A percentile compares a stretch with the other conserved stretches of the same genome.
Conservation (phyloP, 2,888 invertebrate genomes). For the Synanthedon andrenaeformis region DNA sequence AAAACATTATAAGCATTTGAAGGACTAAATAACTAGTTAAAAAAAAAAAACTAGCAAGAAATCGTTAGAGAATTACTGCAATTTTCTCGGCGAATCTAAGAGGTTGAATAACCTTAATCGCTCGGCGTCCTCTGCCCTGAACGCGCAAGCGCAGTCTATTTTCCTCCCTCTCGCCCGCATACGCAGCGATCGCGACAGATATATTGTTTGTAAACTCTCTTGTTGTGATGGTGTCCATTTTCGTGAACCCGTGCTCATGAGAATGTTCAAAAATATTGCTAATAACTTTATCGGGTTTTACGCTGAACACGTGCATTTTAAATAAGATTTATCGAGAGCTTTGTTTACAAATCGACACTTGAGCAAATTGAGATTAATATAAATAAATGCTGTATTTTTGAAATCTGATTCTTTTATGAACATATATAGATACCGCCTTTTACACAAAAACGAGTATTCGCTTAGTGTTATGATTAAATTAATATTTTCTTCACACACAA, state of each 20-base stretch:
- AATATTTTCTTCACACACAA: too few species aligned
- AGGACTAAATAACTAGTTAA: too few species aligned
- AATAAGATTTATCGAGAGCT: background rate
- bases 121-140: slow-evolving; percentile 20
- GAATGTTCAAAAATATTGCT: background rate
- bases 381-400: background rate
- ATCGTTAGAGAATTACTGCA: slow-evolving; percentile 27
- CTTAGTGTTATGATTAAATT: too few species aligned
- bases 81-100: slow-evolving; percentile 36
- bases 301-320: background rate
- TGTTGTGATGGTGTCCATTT: slow-evolving; percentile 16
- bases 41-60: slow-evolving; percentile 3
- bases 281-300: background rate
- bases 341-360: background rate
- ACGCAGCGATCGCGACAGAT: slow-evolving; percentile 30
- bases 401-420: too few species aligned
- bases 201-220: slow-evolving; percentile 51
- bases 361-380: background rate
- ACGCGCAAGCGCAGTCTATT: slow-evolving; percentile 18
- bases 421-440: too few species aligned
- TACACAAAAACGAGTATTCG: too few species aligned
- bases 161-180: slow-evolving; percentile 27
- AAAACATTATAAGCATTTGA: too few species aligned
- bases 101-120: slow-evolving; percentile 53
- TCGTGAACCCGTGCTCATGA: slow-evolving; percentile 8